Evolutionary conservation across 2,888 invertebrate genomes (phyloP).

Genomic region (Sepioteuthis lessoniana): DNA sequence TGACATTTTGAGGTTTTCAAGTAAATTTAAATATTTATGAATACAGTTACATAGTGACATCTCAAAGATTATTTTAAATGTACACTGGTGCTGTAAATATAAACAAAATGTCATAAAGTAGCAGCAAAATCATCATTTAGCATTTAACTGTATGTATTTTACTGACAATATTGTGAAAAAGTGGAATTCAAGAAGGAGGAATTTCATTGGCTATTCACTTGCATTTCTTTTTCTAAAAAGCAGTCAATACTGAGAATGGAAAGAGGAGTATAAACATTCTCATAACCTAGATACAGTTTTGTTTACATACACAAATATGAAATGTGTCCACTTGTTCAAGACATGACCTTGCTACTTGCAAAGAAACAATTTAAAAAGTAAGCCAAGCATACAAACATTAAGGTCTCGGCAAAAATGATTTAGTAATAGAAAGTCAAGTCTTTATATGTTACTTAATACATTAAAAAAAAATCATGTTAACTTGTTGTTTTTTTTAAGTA

Average conservation of each 20-base stretch:
- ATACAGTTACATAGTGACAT: neutral
- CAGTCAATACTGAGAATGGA: slow-evolving; percentile 33
- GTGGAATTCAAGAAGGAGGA: neutral
- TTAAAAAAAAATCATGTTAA: neutral
- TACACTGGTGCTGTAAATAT: neutral
- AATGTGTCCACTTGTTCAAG: neutral
- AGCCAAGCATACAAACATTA: neutral
- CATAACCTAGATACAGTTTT: neutral
- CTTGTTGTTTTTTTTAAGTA: neutral
- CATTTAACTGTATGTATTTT: neutral
- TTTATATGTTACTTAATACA: no score
- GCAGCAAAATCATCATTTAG: neutral
- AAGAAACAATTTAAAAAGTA: neutral
- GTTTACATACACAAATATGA: slow-evolving; percentile 23
- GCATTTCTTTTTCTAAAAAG: neutral
- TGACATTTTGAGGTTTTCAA: neutral
- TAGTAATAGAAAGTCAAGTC: neutral
- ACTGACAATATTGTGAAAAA: neutral
- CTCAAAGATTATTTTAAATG: neutral
- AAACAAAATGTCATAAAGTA: neutral
- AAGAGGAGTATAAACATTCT: neutral
- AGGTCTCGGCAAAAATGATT: neutral
- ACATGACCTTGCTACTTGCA: neutral
- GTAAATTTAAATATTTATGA: neutral
- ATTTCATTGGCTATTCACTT: neutral